These are phyloP conservation scores for Pharmacophagus antenor DNA, from an alignment of 2,888 invertebrate genomes.

Conservation along the genomic window DNA sequence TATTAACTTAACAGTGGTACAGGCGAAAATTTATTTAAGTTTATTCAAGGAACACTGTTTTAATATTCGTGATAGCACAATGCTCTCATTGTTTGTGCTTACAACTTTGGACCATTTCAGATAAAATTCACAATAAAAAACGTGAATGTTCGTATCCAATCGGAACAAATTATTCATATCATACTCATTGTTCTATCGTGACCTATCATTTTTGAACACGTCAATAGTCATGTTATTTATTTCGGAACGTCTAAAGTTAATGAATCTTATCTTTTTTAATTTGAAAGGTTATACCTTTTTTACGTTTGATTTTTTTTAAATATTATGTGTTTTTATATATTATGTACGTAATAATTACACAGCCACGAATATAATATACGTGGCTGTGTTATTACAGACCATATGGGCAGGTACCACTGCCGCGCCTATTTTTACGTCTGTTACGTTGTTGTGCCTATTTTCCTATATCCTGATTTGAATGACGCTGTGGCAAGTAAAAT, in stretches of 20 bases:
- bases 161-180: conserved; percentile 52
- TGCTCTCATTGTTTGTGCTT: conserved; percentile 27
- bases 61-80: conserved; percentile 29
- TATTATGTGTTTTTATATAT: too few species aligned
- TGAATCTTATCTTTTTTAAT: conserved; percentile 61
- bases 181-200: conserved; percentile 65
- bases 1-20: conserved; percentile 61
- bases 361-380: too few species aligned
- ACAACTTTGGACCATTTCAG: conserved; percentile 20
- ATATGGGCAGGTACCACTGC: too few species aligned
- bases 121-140: conserved; percentile 33
- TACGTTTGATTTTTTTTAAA: conserved; percentile 8
- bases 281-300: conserved; percentile 46
- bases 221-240: conserved; percentile 52
- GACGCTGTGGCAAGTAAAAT: too few species aligned
- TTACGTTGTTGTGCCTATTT: too few species aligned
- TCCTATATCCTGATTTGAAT: too few species aligned
- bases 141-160: conserved; percentile 43
- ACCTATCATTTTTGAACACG: conserved; percentile 61
- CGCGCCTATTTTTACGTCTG: too few species aligned
- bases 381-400: too few species aligned
- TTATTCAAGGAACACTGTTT: conserved; percentile 32
- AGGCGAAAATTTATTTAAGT: conserved; percentile 53
- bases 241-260: conserved; percentile 60
- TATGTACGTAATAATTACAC: too few species aligned